Conservation (phyloP, 2,888 invertebrate species). For the Holacanthella duospinosa region DNA sequence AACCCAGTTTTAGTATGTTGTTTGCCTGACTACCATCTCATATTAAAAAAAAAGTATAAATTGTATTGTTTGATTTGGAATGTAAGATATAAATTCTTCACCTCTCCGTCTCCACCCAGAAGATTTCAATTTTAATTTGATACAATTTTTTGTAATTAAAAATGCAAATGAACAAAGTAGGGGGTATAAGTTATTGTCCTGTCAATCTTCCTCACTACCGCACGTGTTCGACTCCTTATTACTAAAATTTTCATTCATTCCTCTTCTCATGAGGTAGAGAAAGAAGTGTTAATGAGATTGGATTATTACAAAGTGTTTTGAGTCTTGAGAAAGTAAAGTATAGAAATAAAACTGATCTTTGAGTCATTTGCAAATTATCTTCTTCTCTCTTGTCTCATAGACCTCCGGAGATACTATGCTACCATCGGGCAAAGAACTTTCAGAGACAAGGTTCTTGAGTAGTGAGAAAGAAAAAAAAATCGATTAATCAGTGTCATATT, state of each 20-base stretch:
- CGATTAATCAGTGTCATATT: slow-evolving; percentile 39
- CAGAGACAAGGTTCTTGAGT: neutral
- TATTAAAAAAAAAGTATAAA: too few relatives aligned
- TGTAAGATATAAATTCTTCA: neutral
- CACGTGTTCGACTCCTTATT: neutral
- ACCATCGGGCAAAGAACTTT: too few relatives aligned
- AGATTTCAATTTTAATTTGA: neutral
- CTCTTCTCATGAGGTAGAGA: neutral
- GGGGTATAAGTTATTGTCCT: neutral
- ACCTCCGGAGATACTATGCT: too few relatives aligned
- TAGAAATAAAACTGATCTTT: neutral
- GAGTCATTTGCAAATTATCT: neutral
- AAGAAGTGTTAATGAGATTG: slow-evolving; percentile 1
- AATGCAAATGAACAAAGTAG: slow-evolving; percentile 2
- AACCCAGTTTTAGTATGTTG: too few relatives aligned
- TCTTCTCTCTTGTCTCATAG: neutral
- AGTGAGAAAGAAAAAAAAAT: slow-evolving; percentile 6
- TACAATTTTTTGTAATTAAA: slow-evolving; percentile 6
- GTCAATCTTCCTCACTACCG: neutral
- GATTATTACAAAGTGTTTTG: neutral
- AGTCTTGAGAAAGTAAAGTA: neutral
- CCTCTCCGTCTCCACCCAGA: neutral
- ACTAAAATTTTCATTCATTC: neutral
- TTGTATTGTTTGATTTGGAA: too few relatives aligned
- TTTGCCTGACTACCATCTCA: too few relatives aligned